Conservation (phyloP, 2,113 vertebrate genomes). For the Psilopogon haemacephalus region DNA sequence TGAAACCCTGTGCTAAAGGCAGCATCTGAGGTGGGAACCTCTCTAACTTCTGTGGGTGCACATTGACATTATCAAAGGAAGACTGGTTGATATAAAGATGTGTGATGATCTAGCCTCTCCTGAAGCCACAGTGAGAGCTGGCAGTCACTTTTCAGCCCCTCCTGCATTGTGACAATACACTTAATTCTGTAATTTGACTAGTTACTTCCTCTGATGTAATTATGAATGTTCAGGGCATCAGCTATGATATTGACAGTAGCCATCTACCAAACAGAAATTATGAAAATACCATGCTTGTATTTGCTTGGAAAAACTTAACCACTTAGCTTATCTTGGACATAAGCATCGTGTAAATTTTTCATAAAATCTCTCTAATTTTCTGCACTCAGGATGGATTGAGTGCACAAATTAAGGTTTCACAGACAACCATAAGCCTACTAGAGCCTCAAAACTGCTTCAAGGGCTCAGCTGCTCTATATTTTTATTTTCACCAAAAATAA, state of each 20-base stretch:
- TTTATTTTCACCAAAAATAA: neutral
- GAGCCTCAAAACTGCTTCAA: neutral
- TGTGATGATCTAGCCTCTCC: neutral
- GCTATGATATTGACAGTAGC: neutral
- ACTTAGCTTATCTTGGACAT: neutral
- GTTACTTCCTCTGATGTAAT: neutral
- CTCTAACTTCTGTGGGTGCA: neutral
- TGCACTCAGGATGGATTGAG: neutral
- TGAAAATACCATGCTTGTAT: neutral
- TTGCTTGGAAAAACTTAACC: neutral
- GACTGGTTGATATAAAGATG: neutral
- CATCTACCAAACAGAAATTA: neutral
- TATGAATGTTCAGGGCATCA: neutral
- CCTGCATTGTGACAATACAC: neutral
- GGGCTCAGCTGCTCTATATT: neutral
- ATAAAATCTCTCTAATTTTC: neutral
- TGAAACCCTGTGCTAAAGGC: neutral
- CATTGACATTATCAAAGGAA: neutral
- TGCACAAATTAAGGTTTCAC: neutral
- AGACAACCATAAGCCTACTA: neutral
- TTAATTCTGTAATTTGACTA: neutral
- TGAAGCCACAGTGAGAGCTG: neutral
- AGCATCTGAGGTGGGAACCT: neutral
- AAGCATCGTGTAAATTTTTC: neutral
- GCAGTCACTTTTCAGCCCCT: neutral